Evolutionary conservation across 2,888 invertebrate species (phyloP), one percentile per base, ranked within the genome.

Genomic region (Megastigmus dorsalis): DNA sequence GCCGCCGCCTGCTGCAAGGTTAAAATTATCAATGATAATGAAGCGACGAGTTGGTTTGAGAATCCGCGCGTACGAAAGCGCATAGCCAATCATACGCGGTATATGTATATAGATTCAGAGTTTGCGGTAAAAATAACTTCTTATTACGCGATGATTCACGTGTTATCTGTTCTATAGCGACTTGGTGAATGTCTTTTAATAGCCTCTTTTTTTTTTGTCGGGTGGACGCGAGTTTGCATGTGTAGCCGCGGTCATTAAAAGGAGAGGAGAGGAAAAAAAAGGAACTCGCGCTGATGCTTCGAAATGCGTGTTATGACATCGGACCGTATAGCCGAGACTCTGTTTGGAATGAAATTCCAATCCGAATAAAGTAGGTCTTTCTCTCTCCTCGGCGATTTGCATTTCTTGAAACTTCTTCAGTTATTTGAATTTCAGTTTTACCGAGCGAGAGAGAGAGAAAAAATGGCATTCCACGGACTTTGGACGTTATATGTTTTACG

Each of bases 91-190:
- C 13, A 68, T 57, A 68, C 18, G 28, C 2, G 15, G n/a, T n/a
- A n/a, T n/a, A n/a, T n/a, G n/a, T n/a, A n/a, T n/a, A n/a, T n/a
- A n/a, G n/a, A n/a, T n/a, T n/a, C n/a, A n/a, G n/a, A n/a, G n/a
- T n/a, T n/a, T n/a, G 28, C 69, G 63, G 45, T 68, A 70, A 63
- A 70, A 70, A 70, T 70, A 70, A 63, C 62, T 55, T 28, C 55
- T 63, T 60, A 70, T 70, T 63, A 70, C 55, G 55, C 70, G 70
- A 70, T 70, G 70, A 70, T 54, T 70, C 70, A 70, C 54, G 63
- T 41, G 62, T 63, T 70, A 70, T 70, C 70, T 70, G 18, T 30
- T 30, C 26, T 38, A 20, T 23, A 36, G n/a, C 38, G 36, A 9
- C 26, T 15, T 48, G n/a, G 33, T 63, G 23, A 55, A 45, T 23